Conservation (phyloP, 2,888 invertebrate species). For the Blastobasis lacticolella region DNA sequence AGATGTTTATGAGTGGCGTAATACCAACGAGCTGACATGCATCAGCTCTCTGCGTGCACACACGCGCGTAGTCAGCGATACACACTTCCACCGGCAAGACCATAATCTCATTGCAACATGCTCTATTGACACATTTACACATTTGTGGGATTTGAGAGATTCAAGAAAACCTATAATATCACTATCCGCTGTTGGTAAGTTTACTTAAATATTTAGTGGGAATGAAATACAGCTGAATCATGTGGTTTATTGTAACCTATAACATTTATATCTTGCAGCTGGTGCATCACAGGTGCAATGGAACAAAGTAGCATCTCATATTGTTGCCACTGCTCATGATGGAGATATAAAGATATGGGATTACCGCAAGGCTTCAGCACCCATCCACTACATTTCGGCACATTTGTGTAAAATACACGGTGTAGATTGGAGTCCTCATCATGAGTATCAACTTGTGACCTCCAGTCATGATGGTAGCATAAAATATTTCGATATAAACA, state of each 20-base stretch:
- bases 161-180: slow-evolving; percentile 87
- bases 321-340: slow-evolving; percentile 95
- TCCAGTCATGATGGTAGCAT: slow-evolving; percentile 97
- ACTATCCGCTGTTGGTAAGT: slow-evolving; percentile 88
- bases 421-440: slow-evolving; percentile 93
- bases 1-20: slow-evolving; percentile 88
- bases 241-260: background rate
- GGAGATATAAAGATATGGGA: slow-evolving; percentile 98
- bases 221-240: background rate
- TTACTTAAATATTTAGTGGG: background rate
- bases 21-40: slow-evolving; percentile 80
- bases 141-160: slow-evolving; percentile 95
- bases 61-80: slow-evolving; percentile 89
- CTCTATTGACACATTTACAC: slow-evolving; percentile 94
- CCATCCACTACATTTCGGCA: slow-evolving; percentile 94
- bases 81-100: slow-evolving; percentile 88
- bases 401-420: slow-evolving; percentile 93
- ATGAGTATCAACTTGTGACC: slow-evolving; percentile 89
- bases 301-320: slow-evolving; percentile 87
- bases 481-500: slow-evolving; percentile 93
- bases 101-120: slow-evolving; percentile 81
- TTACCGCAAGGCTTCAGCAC: slow-evolving; percentile 88
- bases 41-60: slow-evolving; percentile 85
- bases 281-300: slow-evolving; percentile 96
- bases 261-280: slow-evolving; percentile 60